Base-by-base conservation (phyloP, 2,888 invertebrate species). In the Drosophila neoperkinsi region DNA sequence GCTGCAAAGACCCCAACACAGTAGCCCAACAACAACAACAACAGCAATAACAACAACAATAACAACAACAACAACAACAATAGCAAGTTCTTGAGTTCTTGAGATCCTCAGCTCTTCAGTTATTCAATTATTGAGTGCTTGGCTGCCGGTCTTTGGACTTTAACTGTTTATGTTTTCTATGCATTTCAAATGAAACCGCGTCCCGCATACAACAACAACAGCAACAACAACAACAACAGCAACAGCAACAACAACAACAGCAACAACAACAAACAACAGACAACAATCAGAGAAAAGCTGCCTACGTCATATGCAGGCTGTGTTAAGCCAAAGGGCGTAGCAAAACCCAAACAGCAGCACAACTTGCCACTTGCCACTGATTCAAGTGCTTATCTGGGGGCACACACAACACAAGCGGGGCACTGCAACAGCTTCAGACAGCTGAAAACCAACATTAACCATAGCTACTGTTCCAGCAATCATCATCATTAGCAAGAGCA, bases 111-210 rank as follows among this genome's bases (percentile, higher is more conserved):
- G 28, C n/a, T 55, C 34, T 43, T 50, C 59, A 51, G 46, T 34
- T 52, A 43, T 71, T 53, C 36, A 31, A 52, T 67, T 38, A 34
- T 71, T 60, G 41, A 43, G 43, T 57, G 57, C 57, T 63, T 43
- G 59, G 70, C 73, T 76, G 64, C 74, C 52, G 81, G 77, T 72
- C 80, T 80, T 74, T 64, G 55, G 25, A 34, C 53, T 50, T 21
- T 51, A 46, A 51, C 53, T 69, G 61, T 79, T 74, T 79, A 69
- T 55, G 46, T 52, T 64, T 41, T 79, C 82, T 69, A 74, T 71
- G 86, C 69, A 75, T 75, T 86, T 88, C 75, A 83, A 83, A 83
- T 73, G 81, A 66, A 66, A 71, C 36, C 52, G 41, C 63, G 56
- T 46, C 13, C 33, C 31, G 56, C 56, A 38, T 18, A 41, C 41